Evolutionary conservation across 2,888 invertebrate species (phyloP).

Genomic region (Paralinhomoeus sp.): DNA sequence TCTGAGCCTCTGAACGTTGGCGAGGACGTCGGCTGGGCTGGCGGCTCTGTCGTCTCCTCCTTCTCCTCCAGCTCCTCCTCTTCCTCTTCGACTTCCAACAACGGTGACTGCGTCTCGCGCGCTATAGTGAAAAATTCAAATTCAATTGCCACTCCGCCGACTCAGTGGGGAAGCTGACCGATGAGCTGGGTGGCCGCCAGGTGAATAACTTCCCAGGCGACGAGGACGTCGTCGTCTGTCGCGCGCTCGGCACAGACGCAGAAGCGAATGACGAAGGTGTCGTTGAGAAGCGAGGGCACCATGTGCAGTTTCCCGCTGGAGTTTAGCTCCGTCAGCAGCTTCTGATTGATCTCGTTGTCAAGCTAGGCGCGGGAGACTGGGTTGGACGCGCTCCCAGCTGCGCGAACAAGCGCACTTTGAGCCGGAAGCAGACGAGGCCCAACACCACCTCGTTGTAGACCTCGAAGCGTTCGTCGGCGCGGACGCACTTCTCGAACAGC

Average conservation of each 20-base stretch:
- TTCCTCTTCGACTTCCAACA: no score
- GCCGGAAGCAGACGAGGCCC: constrained; percentile 24
- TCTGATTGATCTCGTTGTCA: constrained; percentile 57
- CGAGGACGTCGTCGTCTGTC: constrained; percentile 45
- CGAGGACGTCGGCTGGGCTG: no score
- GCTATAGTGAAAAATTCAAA: no score
- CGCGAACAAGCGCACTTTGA: constrained; percentile 12
- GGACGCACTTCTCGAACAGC: constrained; percentile 19
- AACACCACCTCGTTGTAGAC: constrained; percentile 22
- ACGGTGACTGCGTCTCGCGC: no score
- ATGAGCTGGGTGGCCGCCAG: constrained; percentile 34
- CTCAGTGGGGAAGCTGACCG: constrained; percentile 35
- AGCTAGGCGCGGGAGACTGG: constrained; percentile 8
- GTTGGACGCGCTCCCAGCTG: no score
- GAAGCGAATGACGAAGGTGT: constrained; percentile 36
- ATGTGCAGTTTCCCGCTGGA: constrained; percentile 85
- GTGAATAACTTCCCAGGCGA: constrained; percentile 32
- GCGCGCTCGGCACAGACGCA: constrained; percentile 78
- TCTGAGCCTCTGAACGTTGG: no score
- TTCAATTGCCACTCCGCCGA: not conserved
- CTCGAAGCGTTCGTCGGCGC: constrained; percentile 21
- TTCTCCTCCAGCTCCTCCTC: no score
- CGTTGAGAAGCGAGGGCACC: constrained; percentile 37
- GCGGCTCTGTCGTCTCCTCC: no score
- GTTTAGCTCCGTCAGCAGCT: constrained; percentile 67